Base-by-base conservation (phyloP, 1,140 invertebrate species). In the Artemia franciscana region DNA sequence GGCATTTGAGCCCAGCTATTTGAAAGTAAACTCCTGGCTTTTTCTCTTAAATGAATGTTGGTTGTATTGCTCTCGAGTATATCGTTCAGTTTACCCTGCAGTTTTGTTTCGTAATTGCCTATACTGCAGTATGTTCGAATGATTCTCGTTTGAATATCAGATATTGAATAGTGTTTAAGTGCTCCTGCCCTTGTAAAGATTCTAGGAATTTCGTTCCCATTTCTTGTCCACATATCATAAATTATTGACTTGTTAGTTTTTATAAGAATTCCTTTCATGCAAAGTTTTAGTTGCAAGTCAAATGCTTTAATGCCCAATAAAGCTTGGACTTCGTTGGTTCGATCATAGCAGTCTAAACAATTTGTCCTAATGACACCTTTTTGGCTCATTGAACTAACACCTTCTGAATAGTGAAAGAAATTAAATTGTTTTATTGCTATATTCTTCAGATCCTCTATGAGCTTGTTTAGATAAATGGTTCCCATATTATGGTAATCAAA, bases 131-230 rank as follows among this genome's bases (percentile, higher is more conserved):
- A 95, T 69, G 4, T 58, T 64, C 5, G 23, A 63, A 25, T 26
- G 60, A 69, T 66, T 61, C 70, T 70, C 12, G 62, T 66, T 30
- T 26, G 9, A 59, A 4, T 61, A 4, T 3, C n/a, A n/a, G n/a
- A n/a, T n/a, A n/a, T n/a, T n/a, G n/a, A n/a, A n/a, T n/a, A n/a
- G 24, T 92, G 93, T 72, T 98, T 92, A 61, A 99, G 88, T 5
- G 96, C 95, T 21, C 95, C 94, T 39, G 95, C 99, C 5, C 96
- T 96, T 24, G 96, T 93, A 78, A 99, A 99, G 67, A 99, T 98
- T 77, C 94, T 92, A 70, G 92, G 97, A 59, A 98, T 86, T 78
- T 97, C 91, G 77, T 99, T 98, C 1, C 96, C 96, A 78, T 98
- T 99, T 68, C 92, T 89, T 4, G 93, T 82, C 96, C 96, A 99